Percentiles rank a stretch among this genome's conserved stretches.
phyloP scores from a whole-genome alignment of 2,113 vertebrate species.

The Nothobranchius kuhntae region DNA sequence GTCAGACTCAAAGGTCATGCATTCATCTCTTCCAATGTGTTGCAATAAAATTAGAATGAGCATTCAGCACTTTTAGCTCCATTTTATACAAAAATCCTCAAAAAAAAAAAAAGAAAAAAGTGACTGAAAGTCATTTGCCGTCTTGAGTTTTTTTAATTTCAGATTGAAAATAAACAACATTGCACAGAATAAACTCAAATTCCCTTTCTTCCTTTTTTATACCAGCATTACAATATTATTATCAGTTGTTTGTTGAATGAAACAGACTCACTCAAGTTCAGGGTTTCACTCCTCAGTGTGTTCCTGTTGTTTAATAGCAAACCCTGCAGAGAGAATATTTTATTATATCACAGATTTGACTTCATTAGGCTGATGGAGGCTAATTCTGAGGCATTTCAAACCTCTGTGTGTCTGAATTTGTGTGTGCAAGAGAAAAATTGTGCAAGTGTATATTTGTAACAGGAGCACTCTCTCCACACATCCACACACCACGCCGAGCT shows the following conservation, averaged over 20 bases:
- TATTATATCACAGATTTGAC: conserved; percentile 20
- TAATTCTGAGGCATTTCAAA: conserved; percentile 43
- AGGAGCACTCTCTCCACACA: conserved; percentile 27
- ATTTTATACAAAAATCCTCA: too few species aligned
- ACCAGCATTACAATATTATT: neutral
- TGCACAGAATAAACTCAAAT: neutral
- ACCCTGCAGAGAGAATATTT: conserved; percentile 14
- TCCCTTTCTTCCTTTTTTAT: neutral
- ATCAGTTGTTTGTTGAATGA: neutral
- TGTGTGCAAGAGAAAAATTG: conserved; percentile 32
- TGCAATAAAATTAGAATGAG: too few species aligned
- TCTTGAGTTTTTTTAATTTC: too few species aligned
- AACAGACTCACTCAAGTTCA: conserved; percentile 3
- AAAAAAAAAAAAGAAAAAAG: too few species aligned
- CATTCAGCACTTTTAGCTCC: too few species aligned
- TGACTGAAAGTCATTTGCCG: too few species aligned
- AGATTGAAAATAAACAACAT: neutral
- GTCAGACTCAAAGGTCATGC: neutral
- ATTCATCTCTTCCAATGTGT: neutral
- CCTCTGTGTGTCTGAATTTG: conserved; percentile 12
- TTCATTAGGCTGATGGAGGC: conserved; percentile 53
- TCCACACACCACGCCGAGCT: conserved; percentile 42
- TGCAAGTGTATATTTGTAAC: conserved; percentile 53
- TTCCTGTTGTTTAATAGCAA: conserved; percentile 1
- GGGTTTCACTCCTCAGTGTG: conserved; percentile 1